These are phyloP conservation scores for Brachypteracias leptosomus DNA, from an alignment of 2,113 vertebrate species.

Conservation along the genomic window DNA sequence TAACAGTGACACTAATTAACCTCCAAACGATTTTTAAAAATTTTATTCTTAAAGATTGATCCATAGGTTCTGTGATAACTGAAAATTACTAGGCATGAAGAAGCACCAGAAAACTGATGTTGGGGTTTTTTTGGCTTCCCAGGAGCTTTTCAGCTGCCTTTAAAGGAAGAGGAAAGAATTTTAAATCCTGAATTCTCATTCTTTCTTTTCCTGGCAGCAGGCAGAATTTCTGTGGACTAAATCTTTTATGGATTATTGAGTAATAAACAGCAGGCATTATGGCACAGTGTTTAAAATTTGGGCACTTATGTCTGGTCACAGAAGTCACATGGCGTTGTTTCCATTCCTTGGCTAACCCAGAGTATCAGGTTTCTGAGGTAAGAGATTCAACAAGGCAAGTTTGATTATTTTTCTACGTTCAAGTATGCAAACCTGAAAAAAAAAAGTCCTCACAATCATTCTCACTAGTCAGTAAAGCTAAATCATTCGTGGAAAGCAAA, in stretches of 20 bases:
- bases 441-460: background rate
- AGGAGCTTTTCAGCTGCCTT: background rate
- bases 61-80: background rate
- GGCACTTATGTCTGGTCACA: accelerated
- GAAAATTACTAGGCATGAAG: background rate
- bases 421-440: background rate
- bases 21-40: background rate
- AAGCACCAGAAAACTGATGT: background rate
- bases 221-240: background rate
- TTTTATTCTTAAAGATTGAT: background rate
- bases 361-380: background rate
- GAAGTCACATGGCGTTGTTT: background rate
- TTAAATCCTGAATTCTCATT: background rate
- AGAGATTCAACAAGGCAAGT: constrained; percentile 7
- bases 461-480: background rate
- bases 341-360: background rate
- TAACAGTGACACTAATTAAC: background rate
- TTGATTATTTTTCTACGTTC: background rate
- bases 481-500: background rate
- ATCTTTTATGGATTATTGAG: background rate
- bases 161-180: background rate
- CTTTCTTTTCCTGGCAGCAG: background rate
- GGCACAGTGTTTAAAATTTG: background rate
- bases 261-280: background rate
- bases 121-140: background rate